These are phyloP conservation scores for Pitangus sulphuratus DNA, from an alignment of 2,797 vertebrate species.

Conservation along the genomic window DNA sequence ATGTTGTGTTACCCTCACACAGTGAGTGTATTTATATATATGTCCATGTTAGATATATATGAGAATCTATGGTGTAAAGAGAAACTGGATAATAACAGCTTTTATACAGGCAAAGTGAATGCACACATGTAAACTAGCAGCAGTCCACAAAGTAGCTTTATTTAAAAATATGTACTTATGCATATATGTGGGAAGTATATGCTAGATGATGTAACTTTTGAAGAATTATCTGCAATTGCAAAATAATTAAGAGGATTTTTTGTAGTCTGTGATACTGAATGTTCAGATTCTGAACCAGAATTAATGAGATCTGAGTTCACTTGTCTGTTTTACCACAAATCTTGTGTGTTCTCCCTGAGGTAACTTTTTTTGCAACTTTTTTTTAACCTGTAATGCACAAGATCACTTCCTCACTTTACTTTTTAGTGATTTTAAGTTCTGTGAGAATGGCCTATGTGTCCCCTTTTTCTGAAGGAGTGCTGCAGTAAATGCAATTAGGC, in stretches of 20 bases:
- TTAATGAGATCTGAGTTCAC: not conserved
- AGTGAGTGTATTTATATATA: not conserved
- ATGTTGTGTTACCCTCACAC: not conserved
- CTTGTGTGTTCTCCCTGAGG: accelerated
- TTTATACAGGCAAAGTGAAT: not conserved
- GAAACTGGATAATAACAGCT: not conserved
- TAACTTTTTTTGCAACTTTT: not conserved
- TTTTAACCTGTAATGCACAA: not conserved
- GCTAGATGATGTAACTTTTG: not conserved
- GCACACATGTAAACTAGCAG: not conserved
- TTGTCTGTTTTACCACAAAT: not conserved
- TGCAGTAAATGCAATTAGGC: not conserved
- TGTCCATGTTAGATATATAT: not conserved
- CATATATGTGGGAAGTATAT: not conserved
- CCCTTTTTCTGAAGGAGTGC: not conserved
- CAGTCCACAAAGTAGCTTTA: not conserved
- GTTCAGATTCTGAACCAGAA: not conserved
- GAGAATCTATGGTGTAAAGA: not conserved
- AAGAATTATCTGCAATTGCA: not conserved
- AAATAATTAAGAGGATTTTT: not conserved
- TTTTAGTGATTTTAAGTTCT: not conserved
- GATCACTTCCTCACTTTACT: not conserved
- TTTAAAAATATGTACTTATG: not conserved
- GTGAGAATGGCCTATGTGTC: not conserved
- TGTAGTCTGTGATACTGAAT: not conserved